A percentile compares a stretch with the other conserved stretches of the same genome.
These are phyloP conservation scores for Melanostoma mellinum DNA, from an alignment of 2,888 invertebrate species.

Conservation along the genomic window DNA sequence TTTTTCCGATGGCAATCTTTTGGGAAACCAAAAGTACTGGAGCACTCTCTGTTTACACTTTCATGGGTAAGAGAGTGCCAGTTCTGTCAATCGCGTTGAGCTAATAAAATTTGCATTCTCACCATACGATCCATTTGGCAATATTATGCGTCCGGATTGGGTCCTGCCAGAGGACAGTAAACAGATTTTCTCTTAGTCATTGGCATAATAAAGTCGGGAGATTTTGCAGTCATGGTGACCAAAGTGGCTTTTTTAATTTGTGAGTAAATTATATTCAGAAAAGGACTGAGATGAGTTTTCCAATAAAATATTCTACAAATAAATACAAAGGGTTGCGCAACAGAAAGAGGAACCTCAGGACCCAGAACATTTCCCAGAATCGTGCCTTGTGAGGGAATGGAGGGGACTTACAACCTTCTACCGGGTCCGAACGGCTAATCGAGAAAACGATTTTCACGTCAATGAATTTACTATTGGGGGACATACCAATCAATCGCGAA, in stretches of 20 bases:
- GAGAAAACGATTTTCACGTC: too few relatives aligned
- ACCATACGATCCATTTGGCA: slow-evolving; percentile 40
- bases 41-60: slow-evolving; percentile 54
- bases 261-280: neutral
- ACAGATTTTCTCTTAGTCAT: slow-evolving; percentile 22
- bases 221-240: slow-evolving; percentile 9
- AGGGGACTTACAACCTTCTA: too few relatives aligned
- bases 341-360: too few relatives aligned
- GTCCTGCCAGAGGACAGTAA: slow-evolving; percentile 13
- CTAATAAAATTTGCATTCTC: slow-evolving; percentile 63
- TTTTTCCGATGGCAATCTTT: slow-evolving; percentile 24
- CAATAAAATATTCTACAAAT: too few relatives aligned
- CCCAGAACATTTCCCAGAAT: too few relatives aligned
- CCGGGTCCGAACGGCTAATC: too few relatives aligned
- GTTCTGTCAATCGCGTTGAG: slow-evolving; percentile 59
- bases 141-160: slow-evolving; percentile 22
- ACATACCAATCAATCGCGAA: too few relatives aligned
- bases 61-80: slow-evolving; percentile 44
- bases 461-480: too few relatives aligned
- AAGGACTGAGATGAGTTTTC: slow-evolving; percentile 2
- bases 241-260: neutral
- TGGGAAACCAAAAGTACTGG: slow-evolving; percentile 19
- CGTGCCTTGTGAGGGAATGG: too few relatives aligned
- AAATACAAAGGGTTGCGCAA: too few relatives aligned
- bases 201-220: slow-evolving; percentile 24